phyloP scores from a whole-genome alignment of 2,797 vertebrate species.

The Leptodactylus fallax region DNA sequence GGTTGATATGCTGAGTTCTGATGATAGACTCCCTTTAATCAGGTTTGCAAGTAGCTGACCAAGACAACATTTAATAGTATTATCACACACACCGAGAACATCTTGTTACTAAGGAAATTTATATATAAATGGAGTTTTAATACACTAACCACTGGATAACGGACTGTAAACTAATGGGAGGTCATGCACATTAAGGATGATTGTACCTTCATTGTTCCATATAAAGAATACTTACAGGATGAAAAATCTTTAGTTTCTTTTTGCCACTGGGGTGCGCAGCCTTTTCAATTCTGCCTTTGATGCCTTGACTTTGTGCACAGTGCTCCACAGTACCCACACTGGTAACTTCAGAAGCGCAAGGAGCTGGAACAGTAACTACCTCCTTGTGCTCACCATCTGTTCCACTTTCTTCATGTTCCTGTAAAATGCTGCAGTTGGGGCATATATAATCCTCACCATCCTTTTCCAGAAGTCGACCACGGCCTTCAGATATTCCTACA shows the following conservation, averaged over 20 bases:
- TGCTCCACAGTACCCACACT: conserved; percentile 75
- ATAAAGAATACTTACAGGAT: conserved; percentile 86
- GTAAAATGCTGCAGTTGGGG: conserved; percentile 85
- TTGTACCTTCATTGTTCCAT: neutral
- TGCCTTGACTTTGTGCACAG: conserved; percentile 71
- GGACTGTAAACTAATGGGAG: too few relatives aligned
- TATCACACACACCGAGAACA: too few relatives aligned
- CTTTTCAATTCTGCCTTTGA: conserved; percentile 94
- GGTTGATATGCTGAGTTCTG: too few relatives aligned
- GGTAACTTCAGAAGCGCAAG: neutral
- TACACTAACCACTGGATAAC: too few relatives aligned
- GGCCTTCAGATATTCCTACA: conserved; percentile 85
- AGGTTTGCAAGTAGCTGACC: neutral
- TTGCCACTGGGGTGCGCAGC: conserved; percentile 95
- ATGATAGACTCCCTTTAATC: neutral
- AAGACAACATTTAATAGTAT: neutral
- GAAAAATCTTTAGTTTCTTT: conserved; percentile 99
- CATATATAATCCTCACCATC: conserved; percentile 88
- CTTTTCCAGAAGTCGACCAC: conserved; percentile 81
- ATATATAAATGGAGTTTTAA: too few relatives aligned
- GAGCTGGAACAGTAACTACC: neutral
- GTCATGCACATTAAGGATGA: too few relatives aligned
- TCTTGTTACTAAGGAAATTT: too few relatives aligned
- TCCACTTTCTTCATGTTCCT: conserved; percentile 79
- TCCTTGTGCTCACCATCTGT: conserved; percentile 65